Base-by-base conservation (phyloP, 2,797 vertebrate species). In the Acanthopagrus latus region DNA sequence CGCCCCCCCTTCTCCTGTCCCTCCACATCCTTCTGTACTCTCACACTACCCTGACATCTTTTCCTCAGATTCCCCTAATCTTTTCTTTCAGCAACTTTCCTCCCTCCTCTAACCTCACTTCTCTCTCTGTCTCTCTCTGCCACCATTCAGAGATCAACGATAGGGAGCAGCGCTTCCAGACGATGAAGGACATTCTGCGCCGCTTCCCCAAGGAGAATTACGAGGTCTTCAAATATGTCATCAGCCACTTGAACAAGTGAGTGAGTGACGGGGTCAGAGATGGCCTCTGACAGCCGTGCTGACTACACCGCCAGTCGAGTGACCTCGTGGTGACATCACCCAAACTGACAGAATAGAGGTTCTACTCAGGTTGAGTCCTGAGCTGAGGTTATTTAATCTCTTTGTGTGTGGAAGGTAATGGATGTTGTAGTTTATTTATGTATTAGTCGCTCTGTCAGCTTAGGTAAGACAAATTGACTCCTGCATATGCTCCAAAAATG, bases 151-250 rank as follows among this genome's bases (percentile, higher is more conserved):
- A 98, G 91, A 97, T 98, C 93, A 97, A 95, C 1, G 97, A 99
- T 91, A 94, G 96, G 68, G 97, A 99, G 79, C 97, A 97, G 93
- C 97, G 96, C 74, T 90, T 98, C 64, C 96, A 96, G 11, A 94
- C 96, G 44, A 96, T 98, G 83, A 97, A 96, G 91, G 97, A 99
- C n/a, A 95, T 97, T 48, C 95, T 98, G 75, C 95, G 94, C 86
- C 97, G 93, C 74, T 98, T 99, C 83, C 97, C 97, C 23, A 96
- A 93, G 88, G 97, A 99, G 81, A 99, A 99, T 93, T 96, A 97
- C 0, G 97, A 98, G 73, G 96, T 99, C 94, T 98, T 99, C 96
- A 98, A 96, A 95, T 99, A 97, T 7, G 97, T 99, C 93, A 96
- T 96, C 89, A 96, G 93, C 59, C 97, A 99, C 92, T 92, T 99